These are phyloP conservation scores for Condylura cristata DNA, from an alignment of 2,113 vertebrate species.

Conservation along the genomic window DNA sequence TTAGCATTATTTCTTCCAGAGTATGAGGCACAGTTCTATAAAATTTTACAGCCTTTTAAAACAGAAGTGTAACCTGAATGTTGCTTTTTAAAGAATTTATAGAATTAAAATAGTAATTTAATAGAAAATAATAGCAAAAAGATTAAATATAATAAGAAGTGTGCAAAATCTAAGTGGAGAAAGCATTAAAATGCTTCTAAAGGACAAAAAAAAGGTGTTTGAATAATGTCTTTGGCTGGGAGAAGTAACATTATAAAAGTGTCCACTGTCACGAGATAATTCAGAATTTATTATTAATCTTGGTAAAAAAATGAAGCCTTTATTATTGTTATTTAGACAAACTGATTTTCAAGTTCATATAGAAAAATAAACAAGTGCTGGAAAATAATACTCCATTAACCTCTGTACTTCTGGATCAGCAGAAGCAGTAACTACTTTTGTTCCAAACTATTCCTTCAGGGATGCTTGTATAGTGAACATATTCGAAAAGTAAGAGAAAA, in stretches of 20 bases:
- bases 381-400: background rate
- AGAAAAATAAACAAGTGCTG: constrained; percentile 11
- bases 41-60: background rate
- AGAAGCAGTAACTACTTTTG: background rate
- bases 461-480: background rate
- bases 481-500: background rate
- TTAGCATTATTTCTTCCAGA: background rate
- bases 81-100: background rate
- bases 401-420: background rate
- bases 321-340: constrained; percentile 52
- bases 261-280: constrained; percentile 57
- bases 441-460: background rate
- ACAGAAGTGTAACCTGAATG: background rate
- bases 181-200: constrained; percentile 69
- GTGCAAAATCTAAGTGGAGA: constrained; percentile 55
- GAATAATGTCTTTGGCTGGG: constrained; percentile 58
- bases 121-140: background rate
- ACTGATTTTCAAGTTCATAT: background rate
- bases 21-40: background rate
- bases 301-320: constrained; percentile 62
- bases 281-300: constrained; percentile 71
- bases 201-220: constrained; percentile 52
- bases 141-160: constrained; percentile 53
- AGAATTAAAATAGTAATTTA: background rate
- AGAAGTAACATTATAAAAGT: constrained; percentile 66